Evolutionary conservation across 2,113 vertebrate genomes (phyloP).

Genomic region (Setophaga petechia): DNA sequence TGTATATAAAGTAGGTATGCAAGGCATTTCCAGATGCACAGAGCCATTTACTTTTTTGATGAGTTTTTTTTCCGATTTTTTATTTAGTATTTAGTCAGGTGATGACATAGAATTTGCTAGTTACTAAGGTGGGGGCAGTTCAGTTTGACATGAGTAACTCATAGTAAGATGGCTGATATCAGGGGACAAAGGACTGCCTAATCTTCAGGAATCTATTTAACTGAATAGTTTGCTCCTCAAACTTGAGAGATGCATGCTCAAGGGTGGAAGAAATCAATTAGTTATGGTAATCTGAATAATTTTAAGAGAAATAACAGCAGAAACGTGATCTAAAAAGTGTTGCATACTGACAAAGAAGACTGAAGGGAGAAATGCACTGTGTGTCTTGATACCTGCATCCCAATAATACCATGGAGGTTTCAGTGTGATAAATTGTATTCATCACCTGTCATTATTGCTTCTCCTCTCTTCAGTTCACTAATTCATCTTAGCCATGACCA

Average conservation of each 20-base stretch:
- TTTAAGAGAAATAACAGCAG: not conserved
- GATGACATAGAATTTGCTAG: not conserved
- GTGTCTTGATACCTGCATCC: not conserved
- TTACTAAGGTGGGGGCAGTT: not conserved
- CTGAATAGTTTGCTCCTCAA: not conserved
- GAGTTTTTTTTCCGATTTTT: not conserved
- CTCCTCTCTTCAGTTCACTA: not conserved
- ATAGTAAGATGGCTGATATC: not conserved
- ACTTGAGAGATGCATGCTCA: not conserved
- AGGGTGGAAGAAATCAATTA: not conserved
- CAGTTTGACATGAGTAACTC: not conserved
- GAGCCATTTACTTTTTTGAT: not conserved
- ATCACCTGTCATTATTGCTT: slow-evolving; percentile 14
- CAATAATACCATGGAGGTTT: not conserved
- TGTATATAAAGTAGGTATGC: not conserved
- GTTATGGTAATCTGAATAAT: not conserved
- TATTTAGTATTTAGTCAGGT: not conserved
- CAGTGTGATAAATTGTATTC: not conserved
- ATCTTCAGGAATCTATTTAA: not conserved
- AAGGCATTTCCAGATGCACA: not conserved
- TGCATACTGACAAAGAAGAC: not conserved
- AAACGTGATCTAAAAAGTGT: not conserved
- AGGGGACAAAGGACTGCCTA: not conserved
- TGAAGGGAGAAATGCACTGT: not conserved
- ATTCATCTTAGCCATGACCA: not conserved